Evolutionary conservation across 1,140 invertebrate species (phyloP).

Genomic region (Drosophila ananassae): DNA sequence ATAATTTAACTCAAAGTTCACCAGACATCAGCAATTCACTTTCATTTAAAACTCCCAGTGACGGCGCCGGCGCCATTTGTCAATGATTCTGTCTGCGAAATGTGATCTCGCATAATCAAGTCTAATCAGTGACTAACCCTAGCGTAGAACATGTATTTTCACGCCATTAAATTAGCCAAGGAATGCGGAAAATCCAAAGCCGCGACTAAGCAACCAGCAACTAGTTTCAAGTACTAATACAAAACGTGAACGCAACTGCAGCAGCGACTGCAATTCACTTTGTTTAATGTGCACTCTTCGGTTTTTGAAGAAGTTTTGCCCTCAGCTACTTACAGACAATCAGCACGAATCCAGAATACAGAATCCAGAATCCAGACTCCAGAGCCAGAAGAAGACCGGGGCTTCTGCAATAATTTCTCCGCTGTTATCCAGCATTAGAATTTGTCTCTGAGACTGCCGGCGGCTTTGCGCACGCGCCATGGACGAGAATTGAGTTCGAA

Average conservation of each 20-base stretch:
- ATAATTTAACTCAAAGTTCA: background rate
- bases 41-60: slow-evolving; percentile 29
- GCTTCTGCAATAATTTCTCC: slow-evolving; percentile 59
- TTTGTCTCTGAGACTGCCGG: slow-evolving; percentile 63
- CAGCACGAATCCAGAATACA: slow-evolving; percentile 59
- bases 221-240: slow-evolving; percentile 58
- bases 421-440: slow-evolving; percentile 68
- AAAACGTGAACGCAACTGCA: slow-evolving; percentile 53
- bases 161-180: slow-evolving; percentile 70
- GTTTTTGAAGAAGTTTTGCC: slow-evolving; percentile 61
- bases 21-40: slow-evolving; percentile 28
- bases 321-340: slow-evolving; percentile 81
- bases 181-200: slow-evolving; percentile 76
- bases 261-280: slow-evolving; percentile 47
- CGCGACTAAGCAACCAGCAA: slow-evolving; percentile 41
- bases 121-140: slow-evolving; percentile 58
- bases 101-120: slow-evolving; percentile 68
- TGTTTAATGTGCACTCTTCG: slow-evolving; percentile 51
- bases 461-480: slow-evolving; percentile 69
- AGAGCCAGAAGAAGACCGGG: slow-evolving; percentile 1
- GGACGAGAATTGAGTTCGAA: slow-evolving; percentile 12
- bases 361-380: slow-evolving; percentile 9
- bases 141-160: slow-evolving; percentile 56
- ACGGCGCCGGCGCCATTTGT: slow-evolving; percentile 63
- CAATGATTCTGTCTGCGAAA: slow-evolving; percentile 55